Conservation (phyloP, 1,140 invertebrate genomes). For the Anastatus disparis region DNA sequence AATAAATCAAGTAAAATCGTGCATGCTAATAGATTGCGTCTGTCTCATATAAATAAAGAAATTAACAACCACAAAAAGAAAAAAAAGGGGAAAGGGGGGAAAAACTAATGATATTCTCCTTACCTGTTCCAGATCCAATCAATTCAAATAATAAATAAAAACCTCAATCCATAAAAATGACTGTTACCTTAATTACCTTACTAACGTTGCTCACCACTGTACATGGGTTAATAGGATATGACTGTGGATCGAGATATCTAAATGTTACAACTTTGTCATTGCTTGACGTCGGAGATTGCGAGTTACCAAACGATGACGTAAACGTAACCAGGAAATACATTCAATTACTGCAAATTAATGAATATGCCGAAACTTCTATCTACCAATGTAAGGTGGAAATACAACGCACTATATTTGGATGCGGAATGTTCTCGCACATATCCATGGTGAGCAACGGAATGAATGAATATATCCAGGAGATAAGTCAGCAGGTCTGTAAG, state of each 20-base stretch:
- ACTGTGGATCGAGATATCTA: neutral
- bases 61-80: no score
- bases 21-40: no score
- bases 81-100: no score
- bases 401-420: neutral
- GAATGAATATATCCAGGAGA: neutral
- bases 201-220: no score
- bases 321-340: neutral
- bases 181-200: no score
- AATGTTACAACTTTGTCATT: neutral
- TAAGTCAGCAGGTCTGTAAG: neutral
- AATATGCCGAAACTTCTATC: neutral
- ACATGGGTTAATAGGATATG: neutral
- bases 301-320: neutral
- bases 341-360: neutral
- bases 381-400: neutral
- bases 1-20: no score
- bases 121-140: no score
- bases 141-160: no score
- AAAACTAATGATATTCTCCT: no score
- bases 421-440: neutral
- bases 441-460: neutral
- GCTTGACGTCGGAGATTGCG: neutral
- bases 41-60: no score
- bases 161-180: no score